Evolutionary conservation across 2,888 invertebrate genomes (phyloP).

Genomic region (Fabriciana adippe): DNA sequence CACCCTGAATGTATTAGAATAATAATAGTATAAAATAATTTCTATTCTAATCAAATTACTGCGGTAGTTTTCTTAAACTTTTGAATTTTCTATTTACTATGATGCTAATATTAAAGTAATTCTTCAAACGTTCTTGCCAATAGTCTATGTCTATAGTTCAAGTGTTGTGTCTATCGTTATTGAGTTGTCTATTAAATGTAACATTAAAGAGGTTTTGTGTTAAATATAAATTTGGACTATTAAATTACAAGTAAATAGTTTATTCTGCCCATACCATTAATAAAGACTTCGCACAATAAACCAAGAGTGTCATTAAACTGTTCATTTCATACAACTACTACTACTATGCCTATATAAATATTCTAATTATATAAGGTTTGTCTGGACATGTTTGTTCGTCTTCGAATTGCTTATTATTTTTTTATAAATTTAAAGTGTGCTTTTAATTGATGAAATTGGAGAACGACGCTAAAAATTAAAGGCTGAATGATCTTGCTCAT

Average conservation of each 20-base stretch:
- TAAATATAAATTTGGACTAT: no score
- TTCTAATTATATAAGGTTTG: neutral
- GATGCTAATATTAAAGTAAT: no score
- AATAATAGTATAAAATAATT: no score
- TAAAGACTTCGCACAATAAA: slow-evolving; percentile 7
- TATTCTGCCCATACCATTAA: neutral
- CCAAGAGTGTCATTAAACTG: neutral
- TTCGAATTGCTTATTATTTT: neutral
- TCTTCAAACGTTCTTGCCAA: no score
- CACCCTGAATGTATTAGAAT: no score
- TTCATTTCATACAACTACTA: neutral
- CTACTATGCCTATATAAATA: neutral
- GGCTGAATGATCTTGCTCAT: slow-evolving; percentile 62
- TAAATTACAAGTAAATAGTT: neutral
- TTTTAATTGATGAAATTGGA: neutral
- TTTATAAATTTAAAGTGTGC: neutral
- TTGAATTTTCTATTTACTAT: neutral
- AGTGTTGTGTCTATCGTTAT: neutral
- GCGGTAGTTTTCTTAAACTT: neutral
- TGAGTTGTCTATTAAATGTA: no score
- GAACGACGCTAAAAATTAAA: slow-evolving; percentile 42
- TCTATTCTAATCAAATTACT: no score
- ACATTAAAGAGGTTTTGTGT: no score
- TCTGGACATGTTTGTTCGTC: neutral
- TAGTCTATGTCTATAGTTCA: neutral